Conservation (phyloP, 2,888 invertebrate genomes). For the Dasysyrphus tricinctus region DNA sequence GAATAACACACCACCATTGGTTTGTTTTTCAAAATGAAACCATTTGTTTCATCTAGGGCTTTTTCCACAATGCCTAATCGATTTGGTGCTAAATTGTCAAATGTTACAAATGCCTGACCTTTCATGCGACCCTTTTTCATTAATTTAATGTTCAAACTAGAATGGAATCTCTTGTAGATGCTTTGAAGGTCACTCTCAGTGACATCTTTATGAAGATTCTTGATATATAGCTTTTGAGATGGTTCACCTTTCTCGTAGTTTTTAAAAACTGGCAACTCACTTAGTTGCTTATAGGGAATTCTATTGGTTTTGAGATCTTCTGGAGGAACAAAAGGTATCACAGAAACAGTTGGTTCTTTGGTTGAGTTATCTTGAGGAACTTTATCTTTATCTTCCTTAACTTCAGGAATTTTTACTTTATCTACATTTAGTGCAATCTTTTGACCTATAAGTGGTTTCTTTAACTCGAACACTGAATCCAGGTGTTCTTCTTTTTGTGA, state of each 20-base stretch:
- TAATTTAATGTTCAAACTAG: slow-evolving; percentile 88
- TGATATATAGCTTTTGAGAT: slow-evolving; percentile 94
- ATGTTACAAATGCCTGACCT: slow-evolving; percentile 96
- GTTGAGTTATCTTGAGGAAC: background rate
- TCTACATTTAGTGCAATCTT: slow-evolving; percentile 79
- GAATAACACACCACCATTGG: slow-evolving; percentile 96
- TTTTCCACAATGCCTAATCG: slow-evolving; percentile 86
- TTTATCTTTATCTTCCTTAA: background rate
- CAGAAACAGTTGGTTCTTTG: background rate
- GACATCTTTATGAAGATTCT: slow-evolving; percentile 93
- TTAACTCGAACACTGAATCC: slow-evolving; percentile 60
- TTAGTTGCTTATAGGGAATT: slow-evolving; percentile 89
- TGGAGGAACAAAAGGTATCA: slow-evolving; percentile 52
- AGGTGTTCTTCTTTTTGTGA: slow-evolving; percentile 20
- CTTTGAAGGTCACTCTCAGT: slow-evolving; percentile 89
- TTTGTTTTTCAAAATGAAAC: slow-evolving; percentile 92
- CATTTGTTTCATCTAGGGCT: slow-evolving; percentile 94
- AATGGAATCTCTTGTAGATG: slow-evolving; percentile 89
- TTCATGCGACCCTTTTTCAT: slow-evolving; percentile 99
- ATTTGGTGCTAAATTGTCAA: slow-evolving; percentile 74
- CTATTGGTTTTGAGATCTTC: slow-evolving; percentile 87
- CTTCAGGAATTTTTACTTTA: slow-evolving; percentile 37
- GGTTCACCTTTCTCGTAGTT: slow-evolving; percentile 93
- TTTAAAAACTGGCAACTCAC: slow-evolving; percentile 91
- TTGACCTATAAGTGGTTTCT: slow-evolving; percentile 39